Conservation (phyloP, 2,113 vertebrate genomes). For the Xiphophorus maculatus region DNA sequence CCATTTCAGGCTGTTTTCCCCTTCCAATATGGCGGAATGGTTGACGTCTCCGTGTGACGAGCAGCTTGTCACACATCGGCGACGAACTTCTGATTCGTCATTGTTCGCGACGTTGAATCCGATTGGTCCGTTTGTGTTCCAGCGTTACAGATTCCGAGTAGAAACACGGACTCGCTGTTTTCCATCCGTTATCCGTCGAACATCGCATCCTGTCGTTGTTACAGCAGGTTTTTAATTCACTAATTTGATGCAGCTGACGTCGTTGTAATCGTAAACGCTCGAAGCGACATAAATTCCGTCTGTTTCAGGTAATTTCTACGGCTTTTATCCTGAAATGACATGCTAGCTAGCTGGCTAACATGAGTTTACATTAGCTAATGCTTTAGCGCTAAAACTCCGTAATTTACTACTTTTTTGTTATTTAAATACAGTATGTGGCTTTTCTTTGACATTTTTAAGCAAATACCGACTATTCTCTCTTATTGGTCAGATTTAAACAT, state of each 20-base stretch:
- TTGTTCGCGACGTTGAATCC: rapidly evolving
- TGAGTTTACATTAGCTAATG: background rate
- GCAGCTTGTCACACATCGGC: background rate
- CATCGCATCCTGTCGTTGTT: background rate
- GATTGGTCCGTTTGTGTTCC: constrained; percentile 43
- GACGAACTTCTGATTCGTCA: constrained; percentile 22
- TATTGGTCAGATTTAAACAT: too few relatives aligned
- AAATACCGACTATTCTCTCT: too few relatives aligned
- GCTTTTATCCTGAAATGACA: background rate
- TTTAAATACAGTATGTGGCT: background rate
- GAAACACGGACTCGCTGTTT: constrained; percentile 39
- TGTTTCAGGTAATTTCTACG: constrained; percentile 15
- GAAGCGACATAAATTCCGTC: rapidly evolving
- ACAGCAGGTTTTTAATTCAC: background rate
- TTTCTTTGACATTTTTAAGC: background rate
- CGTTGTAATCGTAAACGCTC: rapidly evolving
- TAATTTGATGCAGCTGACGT: background rate
- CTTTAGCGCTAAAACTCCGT: background rate
- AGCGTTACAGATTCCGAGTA: constrained; percentile 32
- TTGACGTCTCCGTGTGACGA: background rate
- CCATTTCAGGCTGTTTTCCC: background rate
- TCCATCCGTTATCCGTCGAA: background rate
- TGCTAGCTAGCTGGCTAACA: constrained; percentile 21
- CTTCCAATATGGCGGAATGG: background rate
- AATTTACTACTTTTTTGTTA: background rate